A percentile compares a stretch with the other conserved stretches of the same genome.
phyloP scores from a whole-genome alignment of 2,797 vertebrate genomes.

The Babyrousa celebensis region DNA sequence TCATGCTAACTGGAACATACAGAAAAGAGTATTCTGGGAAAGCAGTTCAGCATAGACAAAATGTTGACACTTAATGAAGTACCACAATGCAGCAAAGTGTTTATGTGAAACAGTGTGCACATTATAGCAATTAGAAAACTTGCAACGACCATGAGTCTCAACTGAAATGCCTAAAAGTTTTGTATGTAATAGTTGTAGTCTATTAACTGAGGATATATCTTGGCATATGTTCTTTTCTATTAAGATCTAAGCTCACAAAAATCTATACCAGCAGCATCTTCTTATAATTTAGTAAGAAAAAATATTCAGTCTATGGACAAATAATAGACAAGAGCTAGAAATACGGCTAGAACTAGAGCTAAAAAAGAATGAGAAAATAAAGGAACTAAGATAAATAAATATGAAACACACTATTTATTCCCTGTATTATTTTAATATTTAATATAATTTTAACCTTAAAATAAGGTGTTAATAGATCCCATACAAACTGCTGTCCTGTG shows the following conservation, averaged over 20 bases:
- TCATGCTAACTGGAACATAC: neutral
- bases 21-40: constrained; percentile 43
- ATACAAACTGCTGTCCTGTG: neutral
- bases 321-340: neutral
- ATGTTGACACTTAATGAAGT: neutral
- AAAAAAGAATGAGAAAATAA: neutral
- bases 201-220: neutral
- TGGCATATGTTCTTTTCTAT: constrained; percentile 10
- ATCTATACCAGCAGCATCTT: neutral
- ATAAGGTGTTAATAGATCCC: neutral
- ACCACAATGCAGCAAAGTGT: neutral
- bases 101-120: neutral
- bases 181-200: neutral
- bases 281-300: constrained; percentile 14
- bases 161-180: neutral
- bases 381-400: neutral
- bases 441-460: constrained; percentile 38
- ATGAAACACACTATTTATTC: constrained; percentile 1
- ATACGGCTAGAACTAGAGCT: neutral
- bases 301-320: neutral
- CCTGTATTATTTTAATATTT: neutral
- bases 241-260: constrained; percentile 3
- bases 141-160: neutral
- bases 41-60: neutral
- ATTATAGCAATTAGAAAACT: neutral